Evolutionary conservation across 2,113 vertebrate species (phyloP).

Genomic region (Tauraco erythrolophus): DNA sequence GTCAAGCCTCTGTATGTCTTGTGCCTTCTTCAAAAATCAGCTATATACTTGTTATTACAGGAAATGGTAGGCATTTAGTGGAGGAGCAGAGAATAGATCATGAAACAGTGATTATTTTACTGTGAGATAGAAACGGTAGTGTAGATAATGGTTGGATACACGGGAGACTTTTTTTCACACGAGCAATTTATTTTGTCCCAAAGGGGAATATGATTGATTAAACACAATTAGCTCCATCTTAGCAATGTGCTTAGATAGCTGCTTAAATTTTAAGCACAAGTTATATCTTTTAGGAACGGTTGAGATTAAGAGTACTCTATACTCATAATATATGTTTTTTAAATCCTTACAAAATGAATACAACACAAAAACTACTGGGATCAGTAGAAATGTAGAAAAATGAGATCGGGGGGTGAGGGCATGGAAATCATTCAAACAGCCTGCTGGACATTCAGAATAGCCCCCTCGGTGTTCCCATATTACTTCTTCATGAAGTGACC

Average conservation of each 20-base stretch:
- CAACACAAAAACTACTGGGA: not conserved
- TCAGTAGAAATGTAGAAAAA: not conserved
- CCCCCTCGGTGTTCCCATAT: not conserved
- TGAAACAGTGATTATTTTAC: not conserved
- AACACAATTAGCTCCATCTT: not conserved
- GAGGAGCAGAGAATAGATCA: not conserved
- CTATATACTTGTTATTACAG: not conserved
- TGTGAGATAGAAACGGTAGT: not conserved
- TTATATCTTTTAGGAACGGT: not conserved
- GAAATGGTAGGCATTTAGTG: not conserved
- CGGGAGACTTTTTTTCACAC: not conserved
- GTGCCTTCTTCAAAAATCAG: not conserved
- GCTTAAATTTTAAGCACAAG: not conserved
- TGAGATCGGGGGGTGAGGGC: rapidly evolving
- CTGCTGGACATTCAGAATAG: not conserved
- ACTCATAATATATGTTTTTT: not conserved
- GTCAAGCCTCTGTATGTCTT: not conserved
- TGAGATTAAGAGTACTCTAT: not conserved
- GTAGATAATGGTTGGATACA: not conserved
- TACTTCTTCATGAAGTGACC: not conserved
- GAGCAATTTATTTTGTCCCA: not conserved
- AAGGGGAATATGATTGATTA: not conserved
- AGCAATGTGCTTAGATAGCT: not conserved
- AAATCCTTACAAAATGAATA: not conserved
- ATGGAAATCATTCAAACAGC: not conserved